These are phyloP conservation scores for Chrysolina oricalcia DNA, from an alignment of 2,888 invertebrate genomes.

Conservation along the genomic window DNA sequence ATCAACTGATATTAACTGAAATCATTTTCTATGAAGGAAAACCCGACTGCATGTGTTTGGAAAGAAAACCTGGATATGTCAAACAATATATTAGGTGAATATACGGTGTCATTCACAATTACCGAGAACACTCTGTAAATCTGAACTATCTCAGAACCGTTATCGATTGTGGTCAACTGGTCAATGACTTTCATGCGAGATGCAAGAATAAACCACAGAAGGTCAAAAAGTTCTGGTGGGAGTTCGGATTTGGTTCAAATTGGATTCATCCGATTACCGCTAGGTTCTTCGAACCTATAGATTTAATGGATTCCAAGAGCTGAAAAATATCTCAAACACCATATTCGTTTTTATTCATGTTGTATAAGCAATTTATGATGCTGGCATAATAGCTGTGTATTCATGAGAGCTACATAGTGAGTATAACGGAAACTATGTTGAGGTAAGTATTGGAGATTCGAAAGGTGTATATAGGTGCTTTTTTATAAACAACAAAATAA, in stretches of 20 bases:
- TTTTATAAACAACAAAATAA: conserved; percentile 5
- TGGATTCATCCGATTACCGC: conserved; percentile 39
- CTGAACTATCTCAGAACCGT: conserved; percentile 18
- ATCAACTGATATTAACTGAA: too few relatives aligned
- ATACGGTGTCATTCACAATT: neutral
- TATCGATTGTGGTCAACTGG: conserved; percentile 46
- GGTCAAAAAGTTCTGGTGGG: conserved; percentile 46
- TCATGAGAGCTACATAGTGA: neutral
- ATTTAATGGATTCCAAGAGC: conserved; percentile 21
- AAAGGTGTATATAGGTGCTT: conserved; percentile 2
- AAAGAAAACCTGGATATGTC: too few relatives aligned
- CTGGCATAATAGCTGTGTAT: neutral
- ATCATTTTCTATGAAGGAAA: too few relatives aligned
- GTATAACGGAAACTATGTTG: conserved; percentile 9
- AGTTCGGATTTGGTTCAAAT: conserved; percentile 26
- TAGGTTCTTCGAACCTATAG: conserved; percentile 40
- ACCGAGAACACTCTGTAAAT: conserved; percentile 12
- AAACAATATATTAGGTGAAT: too few relatives aligned
- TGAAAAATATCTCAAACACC: conserved; percentile 26
- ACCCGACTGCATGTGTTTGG: too few relatives aligned
- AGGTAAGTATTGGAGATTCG: conserved; percentile 1
- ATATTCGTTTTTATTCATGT: conserved; percentile 1
- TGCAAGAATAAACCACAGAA: conserved; percentile 38
- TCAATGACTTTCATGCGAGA: conserved; percentile 44
- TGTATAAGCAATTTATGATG: conserved; percentile 4